Evolutionary conservation across 2,113 vertebrate genomes (phyloP), one percentile per base, ranked within the genome.

Genomic region (Sphyrna mokarran): DNA sequence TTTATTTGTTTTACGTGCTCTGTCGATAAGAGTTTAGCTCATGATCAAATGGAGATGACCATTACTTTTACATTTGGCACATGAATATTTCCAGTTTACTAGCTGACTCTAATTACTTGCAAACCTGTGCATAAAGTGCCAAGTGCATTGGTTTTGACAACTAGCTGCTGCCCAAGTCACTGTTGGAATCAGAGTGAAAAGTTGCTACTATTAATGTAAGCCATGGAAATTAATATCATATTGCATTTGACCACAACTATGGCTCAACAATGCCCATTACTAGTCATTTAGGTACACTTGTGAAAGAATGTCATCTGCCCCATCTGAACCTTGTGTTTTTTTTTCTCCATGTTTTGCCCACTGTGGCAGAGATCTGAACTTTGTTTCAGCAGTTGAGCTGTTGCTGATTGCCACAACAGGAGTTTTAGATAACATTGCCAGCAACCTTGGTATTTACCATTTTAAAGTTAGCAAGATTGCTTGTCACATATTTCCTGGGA

Each of bases 331-430:
- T 37, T 66, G 61, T 91, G 29, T 93, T n/a, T 22, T 93, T n/a
- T 22, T 90, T 93, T 93, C 66, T 93, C 66, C 16, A 33, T 37
- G 66, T 93, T 93, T 66, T 93, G 33, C n/a, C 66, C 63, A 93
- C 89, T 66, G 22, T 6, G 61, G 89, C 61, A 37, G 29, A 63
- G 54, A 5, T 33, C 48, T 29, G 26, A 89, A 20, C 20, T 48
- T 48, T 37, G 33, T 18, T 90, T 29, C 61, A 90, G 29, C 18
- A 16, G 63, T 10, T 63, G 26, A 90, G 18, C 87, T 18, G 29
- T 33, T 93, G 89, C 33, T 93, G 89, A 93, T 66, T 37, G 89
- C 1, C 61, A 83, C 80, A 83, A 66, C n/a, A 93, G 33, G 63
- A 37, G 22, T 33, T 90, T 90, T 16, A 33, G 26, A 87, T 54